These are phyloP conservation scores for Drosophila albomicans DNA, from an alignment of 1,140 invertebrate species.

Conservation along the genomic window DNA sequence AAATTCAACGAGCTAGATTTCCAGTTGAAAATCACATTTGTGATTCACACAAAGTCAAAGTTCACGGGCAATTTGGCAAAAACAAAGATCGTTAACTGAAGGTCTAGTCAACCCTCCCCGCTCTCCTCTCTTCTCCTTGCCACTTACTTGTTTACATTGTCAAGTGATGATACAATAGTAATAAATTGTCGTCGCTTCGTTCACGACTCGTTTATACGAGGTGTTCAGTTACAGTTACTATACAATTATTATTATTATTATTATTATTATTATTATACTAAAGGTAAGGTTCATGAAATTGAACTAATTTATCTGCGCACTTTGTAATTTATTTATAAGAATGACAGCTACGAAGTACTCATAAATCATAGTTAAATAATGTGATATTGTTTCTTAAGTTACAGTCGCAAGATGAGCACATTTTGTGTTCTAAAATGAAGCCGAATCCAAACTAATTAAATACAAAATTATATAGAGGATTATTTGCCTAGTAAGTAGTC, in stretches of 20 bases:
- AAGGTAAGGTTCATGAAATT: conserved; percentile 2
- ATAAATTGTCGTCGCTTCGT: conserved; percentile 30
- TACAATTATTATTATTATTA: neutral
- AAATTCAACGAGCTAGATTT: conserved; percentile 14
- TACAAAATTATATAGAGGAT: too few relatives aligned
- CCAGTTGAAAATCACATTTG: conserved; percentile 8
- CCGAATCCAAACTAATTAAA: too few relatives aligned
- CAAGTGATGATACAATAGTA: conserved; percentile 14
- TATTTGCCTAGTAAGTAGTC: too few relatives aligned
- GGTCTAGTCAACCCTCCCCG: neutral
- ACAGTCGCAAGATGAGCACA: too few relatives aligned
- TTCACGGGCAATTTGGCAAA: conserved; percentile 55
- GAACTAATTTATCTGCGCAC: neutral
- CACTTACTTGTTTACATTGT: neutral
- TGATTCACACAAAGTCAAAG: conserved; percentile 31
- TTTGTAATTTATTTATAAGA: neutral
- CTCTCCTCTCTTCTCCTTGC: neutral
- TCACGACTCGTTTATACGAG: neutral
- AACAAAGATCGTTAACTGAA: conserved; percentile 31
- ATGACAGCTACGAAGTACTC: neutral
- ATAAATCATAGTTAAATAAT: neutral
- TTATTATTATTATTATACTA: neutral
- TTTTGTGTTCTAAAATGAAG: too few relatives aligned
- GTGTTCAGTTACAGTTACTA: conserved; percentile 8
- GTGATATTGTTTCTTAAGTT: too few relatives aligned